Percentiles rank a stretch among this genome's conserved stretches.
These are phyloP conservation scores for Catharus bicknelli DNA, from an alignment of 2,113 vertebrate genomes.

Conservation along the genomic window DNA sequence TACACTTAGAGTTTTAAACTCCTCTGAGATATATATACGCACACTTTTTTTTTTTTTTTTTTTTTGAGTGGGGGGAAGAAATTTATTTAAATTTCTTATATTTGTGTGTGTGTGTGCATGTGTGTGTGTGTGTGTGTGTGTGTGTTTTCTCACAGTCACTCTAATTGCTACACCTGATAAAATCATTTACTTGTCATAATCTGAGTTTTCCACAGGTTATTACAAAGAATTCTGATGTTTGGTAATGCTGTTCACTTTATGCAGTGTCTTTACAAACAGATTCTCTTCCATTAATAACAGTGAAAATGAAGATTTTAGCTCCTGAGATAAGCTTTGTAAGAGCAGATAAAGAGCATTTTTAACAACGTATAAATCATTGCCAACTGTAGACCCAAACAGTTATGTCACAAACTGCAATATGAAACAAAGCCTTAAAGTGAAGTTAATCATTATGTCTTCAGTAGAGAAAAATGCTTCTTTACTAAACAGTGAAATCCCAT, in stretches of 20 bases:
- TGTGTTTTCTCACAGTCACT: not conserved
- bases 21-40: not conserved
- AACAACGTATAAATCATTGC: not conserved
- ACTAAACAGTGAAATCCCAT: constrained; percentile 29
- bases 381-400: not conserved
- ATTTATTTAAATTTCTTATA: not conserved
- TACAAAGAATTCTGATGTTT: not conserved
- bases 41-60: too few relatives aligned
- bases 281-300: not conserved
- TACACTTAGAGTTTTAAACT: not conserved
- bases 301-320: not conserved
- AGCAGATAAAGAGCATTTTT: not conserved
- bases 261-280: not conserved
- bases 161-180: not conserved
- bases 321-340: not conserved
- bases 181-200: not conserved
- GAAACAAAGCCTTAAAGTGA: not conserved
- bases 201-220: not conserved
- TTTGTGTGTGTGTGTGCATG: not conserved
- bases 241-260: not conserved
- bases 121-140: too few relatives aligned
- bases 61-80: not conserved
- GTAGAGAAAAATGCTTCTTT: constrained; percentile 7
- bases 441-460: constrained; percentile 26
- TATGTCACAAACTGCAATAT: not conserved